Evolutionary conservation across 1,140 invertebrate species (phyloP), one percentile per base, ranked within the genome.

Genomic region (Leptopilina clavipes): DNA sequence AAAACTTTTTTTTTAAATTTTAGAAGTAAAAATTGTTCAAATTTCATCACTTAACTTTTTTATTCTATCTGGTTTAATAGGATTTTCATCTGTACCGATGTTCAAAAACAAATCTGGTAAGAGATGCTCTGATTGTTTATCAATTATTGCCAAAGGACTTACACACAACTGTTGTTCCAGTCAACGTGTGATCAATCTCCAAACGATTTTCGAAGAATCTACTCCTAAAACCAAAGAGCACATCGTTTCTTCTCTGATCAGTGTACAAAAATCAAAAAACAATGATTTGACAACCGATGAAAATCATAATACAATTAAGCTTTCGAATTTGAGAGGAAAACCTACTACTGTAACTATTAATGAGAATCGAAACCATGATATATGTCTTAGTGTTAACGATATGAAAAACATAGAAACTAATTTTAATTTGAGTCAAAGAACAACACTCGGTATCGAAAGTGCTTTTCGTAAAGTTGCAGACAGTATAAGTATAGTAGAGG

Each of bases 381-480:
- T 48, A 48, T n/a, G 14, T 48, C 45, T 48, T 48, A 48, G 11
- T 48, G 45, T 48, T 48, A 48, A 48, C 45, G 45, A 48, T 48
- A 48, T 48, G 45, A 48, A 48, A 48, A 48, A 48, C 14, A 48
- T 48, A 1, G 9, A 70, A n/a, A 40, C 19, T 40, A 37, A 37
- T 70, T 70, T 70, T 10, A 70, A 70, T 70, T 70, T 70, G n/a
- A 70, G 65, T 70, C 22, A 70, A 37, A 10, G 14, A 6, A 37
- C n/a, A 37, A 70, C 65, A 14, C n/a, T 70, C 7, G 14, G 37
- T 37, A 37, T 70, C 11, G 31, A 1, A 7, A 40, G 22, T n/a
- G 22, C 45, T 72, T 3, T 76, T 37, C 75, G 75, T 14, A 5
- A 37, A 11, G 70, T n/a, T 52, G 44, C 45, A 17, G 25, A 40